phyloP scores from a whole-genome alignment of 2,888 invertebrate species.

The Eilema depressum region DNA sequence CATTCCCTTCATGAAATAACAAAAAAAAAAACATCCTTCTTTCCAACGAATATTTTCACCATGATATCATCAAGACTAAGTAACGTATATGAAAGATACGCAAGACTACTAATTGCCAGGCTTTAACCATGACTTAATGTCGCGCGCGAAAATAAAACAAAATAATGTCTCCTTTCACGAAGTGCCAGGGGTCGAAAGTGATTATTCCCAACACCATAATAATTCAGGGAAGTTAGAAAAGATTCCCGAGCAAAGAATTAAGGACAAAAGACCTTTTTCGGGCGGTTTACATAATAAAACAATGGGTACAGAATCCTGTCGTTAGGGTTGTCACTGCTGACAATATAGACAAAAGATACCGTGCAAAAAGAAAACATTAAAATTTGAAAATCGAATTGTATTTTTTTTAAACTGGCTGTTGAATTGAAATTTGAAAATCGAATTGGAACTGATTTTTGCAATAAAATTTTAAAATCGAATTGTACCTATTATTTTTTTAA shows the following conservation, averaged over 20 bases:
- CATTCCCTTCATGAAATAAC: neutral
- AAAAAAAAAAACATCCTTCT: neutral
- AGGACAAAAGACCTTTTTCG: slow-evolving; percentile 64
- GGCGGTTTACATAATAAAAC: slow-evolving; percentile 73
- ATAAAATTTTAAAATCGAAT: slow-evolving; percentile 11
- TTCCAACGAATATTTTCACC: neutral
- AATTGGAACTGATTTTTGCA: slow-evolving; percentile 2
- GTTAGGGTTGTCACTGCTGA: slow-evolving; percentile 48
- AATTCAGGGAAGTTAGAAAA: slow-evolving; percentile 78
- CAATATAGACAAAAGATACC: slow-evolving; percentile 8
- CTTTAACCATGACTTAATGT: slow-evolving; percentile 35
- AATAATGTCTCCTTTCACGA: slow-evolving; percentile 57
- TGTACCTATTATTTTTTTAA: slow-evolving; percentile 19
- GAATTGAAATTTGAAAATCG: slow-evolving; percentile 5
- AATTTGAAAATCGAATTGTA: slow-evolving; percentile 13
- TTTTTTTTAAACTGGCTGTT: slow-evolving; percentile 6
- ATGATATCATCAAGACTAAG: neutral
- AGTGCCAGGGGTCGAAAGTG: slow-evolving; percentile 67
- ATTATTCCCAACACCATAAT: slow-evolving; percentile 79
- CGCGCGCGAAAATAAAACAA: slow-evolving; percentile 44
- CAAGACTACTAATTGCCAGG: slow-evolving; percentile 32
- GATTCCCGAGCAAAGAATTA: slow-evolving; percentile 76
- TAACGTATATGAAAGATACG: neutral
- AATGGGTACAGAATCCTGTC: slow-evolving; percentile 55
- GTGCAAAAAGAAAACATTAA: neutral